A percentile compares a stretch with the other conserved stretches of the same genome.
Conservation (phyloP, 2,888 invertebrate genomes). For the Pachliopta kotzebuea region DNA sequence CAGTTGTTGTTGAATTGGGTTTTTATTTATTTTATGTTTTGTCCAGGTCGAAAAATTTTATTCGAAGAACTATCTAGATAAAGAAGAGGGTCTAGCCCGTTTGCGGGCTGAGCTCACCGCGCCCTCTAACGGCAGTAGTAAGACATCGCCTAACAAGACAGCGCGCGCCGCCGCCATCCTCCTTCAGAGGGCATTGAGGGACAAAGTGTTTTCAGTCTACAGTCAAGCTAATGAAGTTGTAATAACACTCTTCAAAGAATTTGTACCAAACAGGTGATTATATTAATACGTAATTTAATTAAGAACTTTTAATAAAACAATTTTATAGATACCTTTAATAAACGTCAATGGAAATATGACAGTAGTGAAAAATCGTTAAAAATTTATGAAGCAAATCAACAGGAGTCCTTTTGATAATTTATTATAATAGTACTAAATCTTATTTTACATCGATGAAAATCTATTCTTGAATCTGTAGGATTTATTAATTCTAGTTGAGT, state of each 20-base stretch:
- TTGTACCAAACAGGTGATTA: slow-evolving; percentile 87
- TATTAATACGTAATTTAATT: no score
- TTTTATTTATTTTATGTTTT: neutral
- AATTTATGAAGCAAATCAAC: no score
- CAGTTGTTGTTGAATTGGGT: no score
- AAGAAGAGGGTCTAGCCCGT: slow-evolving; percentile 91
- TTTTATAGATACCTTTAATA: neutral
- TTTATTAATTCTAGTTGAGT: no score
- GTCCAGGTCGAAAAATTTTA: slow-evolving; percentile 92
- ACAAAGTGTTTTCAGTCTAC: slow-evolving; percentile 94
- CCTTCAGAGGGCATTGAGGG: slow-evolving; percentile 89
- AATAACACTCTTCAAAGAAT: slow-evolving; percentile 89
- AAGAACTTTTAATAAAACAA: neutral
- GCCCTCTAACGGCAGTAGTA: slow-evolving; percentile 65
- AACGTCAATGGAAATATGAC: no score
- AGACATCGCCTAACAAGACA: slow-evolving; percentile 86
- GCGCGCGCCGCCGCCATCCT: slow-evolving; percentile 90
- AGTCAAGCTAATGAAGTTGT: slow-evolving; percentile 91
- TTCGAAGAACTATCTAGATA: slow-evolving; percentile 93
- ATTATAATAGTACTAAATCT: no score
- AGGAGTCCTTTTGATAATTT: no score
- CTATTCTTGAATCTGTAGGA: no score
- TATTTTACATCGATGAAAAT: no score
- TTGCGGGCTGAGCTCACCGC: slow-evolving; percentile 72
- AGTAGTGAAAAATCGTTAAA: no score